Evolutionary conservation across 2,888 invertebrate genomes (phyloP).

Genomic region (Oxytorus armatus): DNA sequence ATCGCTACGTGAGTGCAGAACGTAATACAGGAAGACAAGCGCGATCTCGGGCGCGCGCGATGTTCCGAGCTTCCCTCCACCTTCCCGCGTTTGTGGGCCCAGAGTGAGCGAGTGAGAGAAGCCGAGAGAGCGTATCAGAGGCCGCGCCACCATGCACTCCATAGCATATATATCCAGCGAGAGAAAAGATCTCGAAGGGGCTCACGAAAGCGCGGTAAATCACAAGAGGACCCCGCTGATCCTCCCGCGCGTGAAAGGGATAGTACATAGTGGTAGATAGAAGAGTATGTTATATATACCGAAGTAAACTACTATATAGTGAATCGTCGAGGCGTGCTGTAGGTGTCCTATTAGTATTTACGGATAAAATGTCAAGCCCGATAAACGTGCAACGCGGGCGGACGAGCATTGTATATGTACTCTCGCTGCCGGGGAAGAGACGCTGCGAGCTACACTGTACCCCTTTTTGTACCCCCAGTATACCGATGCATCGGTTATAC

Average conservation of each 20-base stretch:
- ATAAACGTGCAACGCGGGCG: constrained; percentile 72
- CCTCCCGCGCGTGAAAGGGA: constrained; percentile 63
- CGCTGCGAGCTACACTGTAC: too few species aligned
- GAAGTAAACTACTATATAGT: constrained; percentile 4
- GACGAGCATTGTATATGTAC: constrained; percentile 34
- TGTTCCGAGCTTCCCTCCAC: constrained; percentile 16
- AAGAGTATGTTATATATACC: constrained; percentile 1
- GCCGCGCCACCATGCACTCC: constrained; percentile 1
- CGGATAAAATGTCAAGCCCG: constrained; percentile 78
- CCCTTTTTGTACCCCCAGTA: too few species aligned
- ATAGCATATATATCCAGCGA: constrained; percentile 15
- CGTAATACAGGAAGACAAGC: constrained; percentile 68
- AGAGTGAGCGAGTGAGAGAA: too few species aligned
- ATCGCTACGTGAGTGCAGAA: constrained; percentile 63
- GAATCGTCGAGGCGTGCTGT: constrained; percentile 43
- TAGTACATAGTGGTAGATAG: constrained; percentile 36
- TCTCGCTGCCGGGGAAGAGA: too few species aligned
- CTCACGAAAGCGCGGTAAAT: constrained; percentile 58
- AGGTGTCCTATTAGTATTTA: constrained; percentile 80
- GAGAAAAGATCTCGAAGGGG: constrained; percentile 58
- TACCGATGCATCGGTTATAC: too few species aligned
- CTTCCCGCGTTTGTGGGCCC: constrained; percentile 33
- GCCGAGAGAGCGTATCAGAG: constrained; percentile 29
- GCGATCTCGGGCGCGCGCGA: constrained; percentile 38
- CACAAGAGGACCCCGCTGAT: too few species aligned